Conservation (phyloP, 2,113 vertebrate species). For the Meles meles region DNA sequence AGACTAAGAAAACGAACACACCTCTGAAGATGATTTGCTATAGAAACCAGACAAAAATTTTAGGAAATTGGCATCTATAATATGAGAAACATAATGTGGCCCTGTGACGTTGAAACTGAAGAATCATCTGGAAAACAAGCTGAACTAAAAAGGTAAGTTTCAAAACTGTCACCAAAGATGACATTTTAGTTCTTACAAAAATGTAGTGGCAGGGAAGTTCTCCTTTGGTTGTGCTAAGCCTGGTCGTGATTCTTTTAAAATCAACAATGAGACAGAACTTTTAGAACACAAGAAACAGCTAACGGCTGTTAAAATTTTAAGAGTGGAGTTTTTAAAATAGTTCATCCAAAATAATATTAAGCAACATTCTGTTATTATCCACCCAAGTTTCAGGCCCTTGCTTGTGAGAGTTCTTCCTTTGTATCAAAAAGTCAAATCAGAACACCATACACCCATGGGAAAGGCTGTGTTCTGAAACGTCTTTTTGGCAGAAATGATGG, state of each 20-base stretch:
- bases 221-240: neutral
- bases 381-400: neutral
- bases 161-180: neutral
- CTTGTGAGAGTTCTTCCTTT: neutral
- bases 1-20: neutral
- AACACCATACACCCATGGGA: neutral
- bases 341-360: neutral
- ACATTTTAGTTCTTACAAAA: neutral
- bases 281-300: neutral
- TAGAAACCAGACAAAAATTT: slow-evolving; percentile 4
- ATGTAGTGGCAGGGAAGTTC: neutral
- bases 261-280: neutral
- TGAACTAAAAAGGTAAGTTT: neutral
- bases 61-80: neutral
- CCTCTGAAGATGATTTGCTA: neutral
- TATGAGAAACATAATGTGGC: neutral
- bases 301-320: neutral
- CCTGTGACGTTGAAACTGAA: neutral
- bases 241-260: neutral
- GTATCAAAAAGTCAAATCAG: neutral
- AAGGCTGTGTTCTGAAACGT: neutral
- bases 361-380: neutral
- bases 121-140: neutral
- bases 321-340: neutral
- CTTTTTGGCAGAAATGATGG: neutral